These are phyloP conservation scores for Bombus superbus DNA, from an alignment of 1,140 invertebrate species.

Conservation along the genomic window DNA sequence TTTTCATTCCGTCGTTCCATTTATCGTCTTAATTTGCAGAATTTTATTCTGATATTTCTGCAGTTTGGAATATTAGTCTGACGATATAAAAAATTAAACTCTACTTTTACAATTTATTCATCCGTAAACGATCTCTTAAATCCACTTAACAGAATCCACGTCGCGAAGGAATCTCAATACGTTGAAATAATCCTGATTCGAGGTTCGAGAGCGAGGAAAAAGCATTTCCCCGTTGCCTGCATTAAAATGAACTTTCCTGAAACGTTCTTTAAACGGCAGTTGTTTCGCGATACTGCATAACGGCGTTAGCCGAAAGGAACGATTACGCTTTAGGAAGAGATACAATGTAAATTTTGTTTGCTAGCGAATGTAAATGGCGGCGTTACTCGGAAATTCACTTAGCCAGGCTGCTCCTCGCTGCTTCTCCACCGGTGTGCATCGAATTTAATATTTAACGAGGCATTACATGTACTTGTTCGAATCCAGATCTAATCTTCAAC, in stretches of 20 bases:
- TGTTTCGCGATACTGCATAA: neutral
- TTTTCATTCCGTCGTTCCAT: no score
- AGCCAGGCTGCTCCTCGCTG: no score
- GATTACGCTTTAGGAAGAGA: neutral
- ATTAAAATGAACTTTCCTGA: neutral
- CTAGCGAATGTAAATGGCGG: neutral
- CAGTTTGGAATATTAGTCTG: no score
- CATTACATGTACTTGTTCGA: neutral
- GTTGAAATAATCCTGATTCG: neutral
- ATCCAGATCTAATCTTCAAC: neutral
- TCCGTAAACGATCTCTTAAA: no score
- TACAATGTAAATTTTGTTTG: conserved; percentile 4
- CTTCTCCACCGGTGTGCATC: neutral
- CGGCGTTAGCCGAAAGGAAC: neutral
- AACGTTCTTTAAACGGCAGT: neutral
- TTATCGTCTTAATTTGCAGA: no score
- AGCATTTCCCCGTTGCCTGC: neutral
- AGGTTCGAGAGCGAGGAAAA: neutral
- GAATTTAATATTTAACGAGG: conserved; percentile 2
- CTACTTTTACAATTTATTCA: no score
- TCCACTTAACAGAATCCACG: no score
- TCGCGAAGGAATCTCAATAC: neutral
- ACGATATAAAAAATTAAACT: no score
- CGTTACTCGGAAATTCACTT: conserved; percentile 15
- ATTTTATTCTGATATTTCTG: no score